Base-by-base conservation (phyloP, 2,888 invertebrate species). In the Amorpha juglandis region DNA sequence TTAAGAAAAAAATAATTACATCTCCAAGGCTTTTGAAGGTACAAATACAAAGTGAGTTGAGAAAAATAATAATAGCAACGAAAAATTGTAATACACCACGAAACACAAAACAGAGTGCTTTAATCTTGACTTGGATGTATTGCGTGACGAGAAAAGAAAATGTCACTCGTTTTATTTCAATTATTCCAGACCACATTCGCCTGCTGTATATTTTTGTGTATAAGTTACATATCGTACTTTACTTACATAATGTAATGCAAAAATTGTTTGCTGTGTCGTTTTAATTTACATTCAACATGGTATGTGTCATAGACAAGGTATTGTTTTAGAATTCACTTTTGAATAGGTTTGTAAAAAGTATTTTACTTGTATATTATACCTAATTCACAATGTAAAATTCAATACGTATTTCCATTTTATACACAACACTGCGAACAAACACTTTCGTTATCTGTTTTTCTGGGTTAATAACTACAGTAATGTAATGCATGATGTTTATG, bases 71-170 rank as follows among this genome's bases (percentile, higher is more conserved):
- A 71, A 76, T 66, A 70, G 67, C 48, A 68, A 63, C 55, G 65
- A 65, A 72, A 73, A 78, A 75, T 73, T 74, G 72, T 74, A 77
- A 74, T 77, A 75, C 74, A 76, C 73, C 64, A 70, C 70, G 68
- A 69, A 77, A 76, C 75, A 72, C 74, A 78, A 75, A 74, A 74
- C 70, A 67, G 42, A 12, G 58, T 67, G 72, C 76, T 72, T 78
- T 81, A 84, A 87, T 87, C 82, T 83, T 73, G 74, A 35, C 62
- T 50, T 51, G 63, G 74, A 71, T 76, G 76, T 79, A 83, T 85
- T 80, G 84, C 87, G 87, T 87, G 87, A 85, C 82, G 77, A 69
- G 82, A 81, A 87, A 83, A 77, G 75, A 81, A 86, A 75, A 77
- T 74, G 74, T 74, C 74, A 71, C 70, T 69, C 71, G 74, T 71